Evolutionary conservation across 2,797 vertebrate species (phyloP).

Genomic region (Chanos chanos): DNA sequence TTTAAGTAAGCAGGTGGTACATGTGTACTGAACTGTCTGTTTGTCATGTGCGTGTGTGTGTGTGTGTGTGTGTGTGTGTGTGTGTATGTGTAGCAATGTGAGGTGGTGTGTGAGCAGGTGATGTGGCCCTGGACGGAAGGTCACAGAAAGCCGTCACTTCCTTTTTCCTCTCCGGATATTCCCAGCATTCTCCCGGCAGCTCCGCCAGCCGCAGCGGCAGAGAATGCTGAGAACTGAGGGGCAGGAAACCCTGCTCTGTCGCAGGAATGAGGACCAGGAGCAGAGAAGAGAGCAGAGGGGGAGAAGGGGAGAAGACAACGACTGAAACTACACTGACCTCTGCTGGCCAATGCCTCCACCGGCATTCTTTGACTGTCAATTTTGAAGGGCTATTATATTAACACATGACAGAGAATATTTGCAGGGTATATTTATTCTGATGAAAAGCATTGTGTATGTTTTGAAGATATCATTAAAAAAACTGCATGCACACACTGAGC

Average conservation of each 20-base stretch:
- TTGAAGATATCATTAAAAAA: too few species aligned
- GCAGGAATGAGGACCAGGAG: conserved; percentile 18
- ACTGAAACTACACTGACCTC: conserved; percentile 39
- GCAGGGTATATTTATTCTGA: too few species aligned
- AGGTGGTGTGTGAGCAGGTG: conserved; percentile 63
- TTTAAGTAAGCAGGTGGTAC: not conserved
- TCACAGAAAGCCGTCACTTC: conserved; percentile 76
- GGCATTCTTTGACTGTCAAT: not conserved
- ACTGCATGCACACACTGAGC: too few species aligned
- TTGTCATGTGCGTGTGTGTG: not conserved
- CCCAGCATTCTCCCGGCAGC: conserved; percentile 76
- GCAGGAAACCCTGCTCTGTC: conserved; percentile 71
- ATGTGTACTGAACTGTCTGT: not conserved
- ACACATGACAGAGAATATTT: too few species aligned
- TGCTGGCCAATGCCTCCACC: conserved; percentile 15
- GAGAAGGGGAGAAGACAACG: conserved; percentile 1
- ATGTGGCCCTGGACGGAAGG: conserved; percentile 72
- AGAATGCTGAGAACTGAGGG: conserved; percentile 67
- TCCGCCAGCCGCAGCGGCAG: conserved; percentile 52
- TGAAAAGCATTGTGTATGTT: too few species aligned
- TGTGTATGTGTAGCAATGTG: conserved; percentile 20
- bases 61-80: not conserved
- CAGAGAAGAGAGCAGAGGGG: not conserved
- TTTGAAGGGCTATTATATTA: not conserved
- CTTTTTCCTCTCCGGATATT: conserved; percentile 79